A percentile compares a stretch with the other conserved stretches of the same genome.
These are phyloP conservation scores for Oryzaephilus surinamensis DNA, from an alignment of 1,140 invertebrate genomes.

Conservation along the genomic window DNA sequence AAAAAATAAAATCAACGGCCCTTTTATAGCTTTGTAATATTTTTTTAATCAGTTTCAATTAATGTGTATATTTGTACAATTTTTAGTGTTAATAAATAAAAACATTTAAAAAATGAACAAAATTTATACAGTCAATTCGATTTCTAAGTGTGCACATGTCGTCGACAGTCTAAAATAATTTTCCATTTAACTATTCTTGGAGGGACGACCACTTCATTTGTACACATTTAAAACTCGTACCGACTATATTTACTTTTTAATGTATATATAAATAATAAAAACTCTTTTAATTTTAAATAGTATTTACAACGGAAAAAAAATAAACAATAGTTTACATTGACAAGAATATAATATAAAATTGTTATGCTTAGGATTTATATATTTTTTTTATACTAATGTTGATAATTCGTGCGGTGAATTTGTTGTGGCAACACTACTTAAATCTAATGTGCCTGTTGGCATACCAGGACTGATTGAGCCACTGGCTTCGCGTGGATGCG, in stretches of 20 bases:
- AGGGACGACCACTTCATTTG: no score
- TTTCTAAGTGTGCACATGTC: no score
- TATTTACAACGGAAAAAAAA: no score
- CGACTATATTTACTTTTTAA: constrained; percentile 9
- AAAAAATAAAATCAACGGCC: no score
- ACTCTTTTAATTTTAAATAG: no score
- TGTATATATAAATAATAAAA: constrained; percentile 15
- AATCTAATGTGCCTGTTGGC: constrained; percentile 49
- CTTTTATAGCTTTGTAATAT: no score
- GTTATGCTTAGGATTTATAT: neutral
- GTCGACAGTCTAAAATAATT: no score
- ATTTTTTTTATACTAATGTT: constrained; percentile 45
- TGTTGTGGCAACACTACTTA: constrained; percentile 53
- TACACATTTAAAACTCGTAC: constrained; percentile 7
- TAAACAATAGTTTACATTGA: constrained; percentile 14
- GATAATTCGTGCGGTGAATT: constrained; percentile 57
- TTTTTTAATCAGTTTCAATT: no score
- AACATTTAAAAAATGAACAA: neutral
- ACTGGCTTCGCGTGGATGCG: constrained; percentile 43
- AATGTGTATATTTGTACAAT: constrained; percentile 5
- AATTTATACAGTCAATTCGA: no score
- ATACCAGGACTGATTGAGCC: constrained; percentile 52
- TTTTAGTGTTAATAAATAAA: constrained; percentile 7
- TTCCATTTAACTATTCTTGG: no score
- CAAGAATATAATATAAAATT: no score